These are phyloP conservation scores for Coptodon bakossiorum DNA, from an alignment of 2,113 vertebrate genomes.

Conservation along the genomic window DNA sequence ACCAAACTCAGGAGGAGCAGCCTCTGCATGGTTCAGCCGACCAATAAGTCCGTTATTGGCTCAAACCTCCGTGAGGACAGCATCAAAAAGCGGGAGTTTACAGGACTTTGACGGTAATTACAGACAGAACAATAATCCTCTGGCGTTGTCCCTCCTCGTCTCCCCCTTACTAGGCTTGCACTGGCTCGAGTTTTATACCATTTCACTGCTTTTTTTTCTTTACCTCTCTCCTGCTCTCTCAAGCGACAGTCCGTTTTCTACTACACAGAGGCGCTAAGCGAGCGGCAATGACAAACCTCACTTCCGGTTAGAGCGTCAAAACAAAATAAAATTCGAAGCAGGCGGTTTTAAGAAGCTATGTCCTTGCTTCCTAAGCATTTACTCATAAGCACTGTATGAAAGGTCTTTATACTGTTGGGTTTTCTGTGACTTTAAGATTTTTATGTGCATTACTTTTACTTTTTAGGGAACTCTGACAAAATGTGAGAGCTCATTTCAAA, in stretches of 20 bases:
- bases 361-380: background rate
- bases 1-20: conserved; percentile 73
- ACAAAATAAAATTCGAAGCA: background rate
- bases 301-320: conserved; percentile 18
- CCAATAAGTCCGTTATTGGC: conserved; percentile 68
- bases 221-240: conserved; percentile 18
- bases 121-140: conserved; percentile 34
- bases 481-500: background rate
- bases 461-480: background rate
- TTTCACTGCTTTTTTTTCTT: conserved; percentile 5
- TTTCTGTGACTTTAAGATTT: background rate
- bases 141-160: background rate
- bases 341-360: background rate
- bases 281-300: rapidly evolving
- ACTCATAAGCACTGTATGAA: background rate
- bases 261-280: background rate
- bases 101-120: conserved; percentile 15
- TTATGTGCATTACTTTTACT: background rate
- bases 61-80: conserved; percentile 69
- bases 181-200: conserved; percentile 27
- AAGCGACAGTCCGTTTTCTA: conserved; percentile 45
- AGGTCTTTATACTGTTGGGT: background rate
- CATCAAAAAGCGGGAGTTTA: conserved; percentile 64
- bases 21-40: conserved; percentile 74
- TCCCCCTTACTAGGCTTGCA: background rate